Evolutionary conservation across 2,888 invertebrate genomes (phyloP), one percentile per base, ranked within the genome.

Genomic region (Idaea straminata): DNA sequence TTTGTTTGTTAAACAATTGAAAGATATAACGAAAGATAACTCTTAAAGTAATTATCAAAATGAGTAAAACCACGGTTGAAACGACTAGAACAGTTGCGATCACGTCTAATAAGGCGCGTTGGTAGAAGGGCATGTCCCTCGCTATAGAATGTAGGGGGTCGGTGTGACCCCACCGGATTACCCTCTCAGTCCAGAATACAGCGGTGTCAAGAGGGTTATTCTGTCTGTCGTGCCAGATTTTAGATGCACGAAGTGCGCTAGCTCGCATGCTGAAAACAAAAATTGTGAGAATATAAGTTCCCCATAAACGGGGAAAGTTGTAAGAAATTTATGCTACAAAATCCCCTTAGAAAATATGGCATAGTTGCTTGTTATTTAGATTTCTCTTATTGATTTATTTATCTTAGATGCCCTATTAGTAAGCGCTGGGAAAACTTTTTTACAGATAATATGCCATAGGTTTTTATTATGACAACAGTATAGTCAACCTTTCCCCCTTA

Each of bases 181-280:
- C 89, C 66, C 94, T 85, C 69, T 95, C 95, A 38, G 93, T 89
- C 90, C 94, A 94, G 86, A 93, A 95, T 0, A 94, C 84, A 0
- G 94, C 94, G 0, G 92, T 93, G 64, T 94, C 92, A 35, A 95
- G 69, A 0, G 95, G 94, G 5, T 90, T 80, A 15, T 85, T 83
- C 64, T 89, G 88, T 3, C 94, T 86, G 77, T 94, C 92, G 25
- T 85, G 87, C 88, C 94, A 95, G 38, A 94, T 88, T 69, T 86
- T 83, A 0, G 94, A 94, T 3, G 92, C 80, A 4, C 83, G 82
- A 0, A 83, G 79, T 0, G 94, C 93, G 62, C 88, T 88, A 7
- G 84, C 15, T 13, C 89, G 84, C 84, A 88, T 89, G 70, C 93
- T 93, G 88, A 0, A 84, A 85, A 25, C 57, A 64, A 66, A 67